A percentile compares a stretch with the other conserved stretches of the same genome.
These are phyloP conservation scores for Sebastes glaucus DNA, from an alignment of 2,797 vertebrate genomes.

Conservation along the genomic window DNA sequence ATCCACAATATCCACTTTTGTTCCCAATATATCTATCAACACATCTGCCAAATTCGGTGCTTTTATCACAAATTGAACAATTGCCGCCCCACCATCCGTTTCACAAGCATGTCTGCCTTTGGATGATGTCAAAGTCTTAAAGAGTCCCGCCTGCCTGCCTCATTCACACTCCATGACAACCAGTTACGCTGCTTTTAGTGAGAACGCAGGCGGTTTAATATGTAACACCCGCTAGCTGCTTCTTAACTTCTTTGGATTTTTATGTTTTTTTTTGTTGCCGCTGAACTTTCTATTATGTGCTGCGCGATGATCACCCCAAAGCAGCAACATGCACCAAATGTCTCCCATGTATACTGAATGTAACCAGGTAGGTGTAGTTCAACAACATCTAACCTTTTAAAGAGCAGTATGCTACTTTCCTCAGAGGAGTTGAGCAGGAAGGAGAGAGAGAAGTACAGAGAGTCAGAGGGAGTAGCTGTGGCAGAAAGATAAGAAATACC, in stretches of 20 bases:
- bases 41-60: too few species aligned
- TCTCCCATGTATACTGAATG: background rate
- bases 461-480: background rate
- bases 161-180: background rate
- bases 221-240: constrained; percentile 3
- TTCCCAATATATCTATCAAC: too few species aligned
- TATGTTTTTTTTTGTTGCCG: background rate
- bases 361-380: background rate
- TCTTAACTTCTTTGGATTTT: constrained; percentile 17
- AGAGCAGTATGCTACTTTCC: background rate
- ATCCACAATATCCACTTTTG: too few species aligned
- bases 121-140: constrained; percentile 35
- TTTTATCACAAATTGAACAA: too few species aligned
- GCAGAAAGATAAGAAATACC: background rate
- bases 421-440: background rate
- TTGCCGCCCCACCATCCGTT: background rate
- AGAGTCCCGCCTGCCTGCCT: background rate
- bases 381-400: background rate
- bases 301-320: background rate
- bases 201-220: background rate
- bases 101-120: constrained; percentile 47
- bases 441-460: background rate
- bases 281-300: background rate
- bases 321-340: background rate
- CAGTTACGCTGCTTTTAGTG: background rate